These are phyloP conservation scores for Ptychochromis oligacanthus DNA, from an alignment of 2,113 vertebrate species.

Conservation along the genomic window DNA sequence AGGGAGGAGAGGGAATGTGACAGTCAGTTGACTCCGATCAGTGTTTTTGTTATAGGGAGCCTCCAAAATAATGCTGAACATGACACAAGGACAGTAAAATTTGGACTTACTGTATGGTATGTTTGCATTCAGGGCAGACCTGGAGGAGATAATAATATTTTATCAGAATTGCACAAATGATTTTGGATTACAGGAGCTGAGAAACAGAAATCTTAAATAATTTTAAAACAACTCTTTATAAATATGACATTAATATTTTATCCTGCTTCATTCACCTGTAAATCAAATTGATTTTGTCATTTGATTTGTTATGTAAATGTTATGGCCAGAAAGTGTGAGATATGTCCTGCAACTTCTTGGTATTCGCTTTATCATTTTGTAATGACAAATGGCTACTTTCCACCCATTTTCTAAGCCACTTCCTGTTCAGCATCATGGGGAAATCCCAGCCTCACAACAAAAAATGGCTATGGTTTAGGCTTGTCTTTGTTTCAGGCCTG, in stretches of 20 bases:
- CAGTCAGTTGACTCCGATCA: background rate
- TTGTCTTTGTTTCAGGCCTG: background rate
- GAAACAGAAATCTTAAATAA: background rate
- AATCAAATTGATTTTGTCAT: background rate
- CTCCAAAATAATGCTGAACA: background rate
- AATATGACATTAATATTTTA: background rate
- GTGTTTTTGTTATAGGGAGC: slow-evolving; percentile 9
- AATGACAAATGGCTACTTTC: background rate
- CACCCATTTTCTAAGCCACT: background rate
- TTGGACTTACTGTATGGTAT: background rate
- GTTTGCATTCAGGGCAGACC: background rate
- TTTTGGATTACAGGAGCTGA: background rate
- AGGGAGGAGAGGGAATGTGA: slow-evolving; percentile 20
- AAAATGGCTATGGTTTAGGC: background rate
- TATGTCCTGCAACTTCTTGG: background rate
- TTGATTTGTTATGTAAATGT: background rate
- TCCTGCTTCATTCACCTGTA: background rate
- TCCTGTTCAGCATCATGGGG: background rate
- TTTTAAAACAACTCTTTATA: background rate
- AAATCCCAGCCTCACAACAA: slow-evolving; percentile 14
- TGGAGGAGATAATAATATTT: background rate
- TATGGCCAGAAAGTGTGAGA: background rate
- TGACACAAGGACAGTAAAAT: background rate
- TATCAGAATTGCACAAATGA: background rate
- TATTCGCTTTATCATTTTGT: slow-evolving; percentile 3